Percentiles rank a stretch among this genome's conserved stretches.
phyloP scores from a whole-genome alignment of 2,797 vertebrate genomes.

The Phoeniculus purpureus region DNA sequence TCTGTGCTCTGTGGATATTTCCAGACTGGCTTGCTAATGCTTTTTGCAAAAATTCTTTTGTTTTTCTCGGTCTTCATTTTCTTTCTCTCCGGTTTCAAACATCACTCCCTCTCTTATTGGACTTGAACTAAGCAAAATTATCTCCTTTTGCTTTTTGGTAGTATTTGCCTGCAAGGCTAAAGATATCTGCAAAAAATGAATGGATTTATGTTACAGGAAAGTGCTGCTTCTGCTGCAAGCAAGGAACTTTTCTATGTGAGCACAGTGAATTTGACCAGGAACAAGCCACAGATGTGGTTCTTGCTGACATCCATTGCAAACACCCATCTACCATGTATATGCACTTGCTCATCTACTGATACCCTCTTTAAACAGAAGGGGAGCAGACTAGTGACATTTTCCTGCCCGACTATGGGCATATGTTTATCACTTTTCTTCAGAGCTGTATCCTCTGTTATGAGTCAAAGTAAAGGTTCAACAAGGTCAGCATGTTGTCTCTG shows the following conservation, averaged over 20 bases:
- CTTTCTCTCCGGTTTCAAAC: not conserved
- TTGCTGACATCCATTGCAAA: not conserved
- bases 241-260: not conserved
- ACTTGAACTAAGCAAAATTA: conserved; percentile 3
- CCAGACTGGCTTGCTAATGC: not conserved
- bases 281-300: not conserved
- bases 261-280: conserved; percentile 4
- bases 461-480: not conserved
- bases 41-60: not conserved
- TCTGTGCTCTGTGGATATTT: not conserved
- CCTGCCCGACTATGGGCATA: not conserved
- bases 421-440: not conserved
- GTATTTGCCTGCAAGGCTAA: not conserved
- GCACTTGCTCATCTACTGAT: not conserved
- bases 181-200: not conserved
- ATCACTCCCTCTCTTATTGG: not conserved
- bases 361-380: not conserved
- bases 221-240: not conserved
- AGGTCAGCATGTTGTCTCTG: not conserved
- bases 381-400: not conserved
- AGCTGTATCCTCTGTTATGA: not conserved
- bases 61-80: not conserved
- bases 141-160: not conserved
- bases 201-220: conserved; percentile 8
- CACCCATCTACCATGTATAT: not conserved